phyloP scores from a whole-genome alignment of 1,140 invertebrate genomes.

The Atta texana region DNA sequence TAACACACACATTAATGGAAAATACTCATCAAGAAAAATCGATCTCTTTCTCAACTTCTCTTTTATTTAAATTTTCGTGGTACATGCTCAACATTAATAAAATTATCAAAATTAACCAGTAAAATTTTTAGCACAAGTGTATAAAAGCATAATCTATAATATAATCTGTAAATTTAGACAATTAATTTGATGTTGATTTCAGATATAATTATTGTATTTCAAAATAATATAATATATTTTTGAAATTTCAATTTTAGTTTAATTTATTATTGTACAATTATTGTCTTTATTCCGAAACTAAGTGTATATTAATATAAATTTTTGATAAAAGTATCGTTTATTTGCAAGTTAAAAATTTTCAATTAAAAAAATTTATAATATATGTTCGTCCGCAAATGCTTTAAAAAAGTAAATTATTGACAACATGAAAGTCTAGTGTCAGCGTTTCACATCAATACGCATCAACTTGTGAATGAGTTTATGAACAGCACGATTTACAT shows the following conservation, averaged over 20 bases:
- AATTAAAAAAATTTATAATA: background rate
- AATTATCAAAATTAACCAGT: background rate
- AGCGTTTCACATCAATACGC: background rate
- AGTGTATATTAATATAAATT: background rate
- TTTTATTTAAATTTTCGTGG: background rate
- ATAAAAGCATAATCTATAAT: background rate
- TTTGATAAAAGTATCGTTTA: background rate
- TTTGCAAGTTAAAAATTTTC: background rate
- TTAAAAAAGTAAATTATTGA: conserved; percentile 3
- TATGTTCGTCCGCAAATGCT: background rate
- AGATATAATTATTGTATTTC: background rate
- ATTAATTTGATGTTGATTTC: background rate
- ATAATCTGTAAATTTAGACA: background rate
- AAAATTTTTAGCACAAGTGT: background rate
- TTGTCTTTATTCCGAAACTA: background rate
- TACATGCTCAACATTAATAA: background rate
- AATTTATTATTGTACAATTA: too few relatives aligned
- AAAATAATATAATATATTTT: background rate
- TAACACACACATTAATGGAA: background rate
- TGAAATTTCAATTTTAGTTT: background rate
- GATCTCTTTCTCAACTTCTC: background rate
- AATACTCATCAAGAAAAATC: background rate
- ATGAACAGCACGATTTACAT: conserved; percentile 10
- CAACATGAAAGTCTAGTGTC: background rate
- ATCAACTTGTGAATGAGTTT: conserved; percentile 34